Base-by-base conservation (phyloP, 2,888 invertebrate genomes). In the Mythimna albipuncta region DNA sequence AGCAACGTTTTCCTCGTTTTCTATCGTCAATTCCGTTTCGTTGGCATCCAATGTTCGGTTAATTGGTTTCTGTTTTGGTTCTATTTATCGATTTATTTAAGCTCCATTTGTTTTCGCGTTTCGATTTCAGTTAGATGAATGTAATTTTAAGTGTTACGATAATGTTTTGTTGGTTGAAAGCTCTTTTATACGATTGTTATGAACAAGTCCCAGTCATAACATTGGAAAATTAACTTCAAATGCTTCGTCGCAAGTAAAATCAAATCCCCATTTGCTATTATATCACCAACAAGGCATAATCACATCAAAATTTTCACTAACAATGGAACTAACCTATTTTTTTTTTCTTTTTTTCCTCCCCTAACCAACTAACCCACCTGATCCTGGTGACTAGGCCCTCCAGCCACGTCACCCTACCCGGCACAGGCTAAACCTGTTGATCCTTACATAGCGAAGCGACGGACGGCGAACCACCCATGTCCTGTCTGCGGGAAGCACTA, bases 401-500 rank as follows among this genome's bases (percentile, higher is more conserved):
- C 97, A 93, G 97, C 97, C 95, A 97, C 97, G 95, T 97, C 97
- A 97, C 95, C 95, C 77, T 95, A 96, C 94, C 96, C 96, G 81
- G 94, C 96, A 92, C 96, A 96, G 95, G 95, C 96, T 95, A 96
- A 96, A 96, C 92, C 96, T 90, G 96, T 96, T 94, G 98, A 98
- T 96, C 97, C 97, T 97, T 98, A 98, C 97, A 97, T 98, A 97
- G 98, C 98, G 94, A 99, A 99, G 97, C 97, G 99, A 96, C 97
- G 99, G 96, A 98, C 98, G 88, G 99, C 99, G 88, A 99, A 99
- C 95, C 99, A 99, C 94, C 99, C 99, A 68, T 99, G 99, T 93
- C 99, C 99, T 35, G 98, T 99, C 61, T 99, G 99, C 95, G 99
- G 99, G 86, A 99, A 99, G 96, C 99, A 99, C 95, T 99, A 99